Conservation (phyloP, 2,113 vertebrate species). For the Platysternon megacephalum region DNA sequence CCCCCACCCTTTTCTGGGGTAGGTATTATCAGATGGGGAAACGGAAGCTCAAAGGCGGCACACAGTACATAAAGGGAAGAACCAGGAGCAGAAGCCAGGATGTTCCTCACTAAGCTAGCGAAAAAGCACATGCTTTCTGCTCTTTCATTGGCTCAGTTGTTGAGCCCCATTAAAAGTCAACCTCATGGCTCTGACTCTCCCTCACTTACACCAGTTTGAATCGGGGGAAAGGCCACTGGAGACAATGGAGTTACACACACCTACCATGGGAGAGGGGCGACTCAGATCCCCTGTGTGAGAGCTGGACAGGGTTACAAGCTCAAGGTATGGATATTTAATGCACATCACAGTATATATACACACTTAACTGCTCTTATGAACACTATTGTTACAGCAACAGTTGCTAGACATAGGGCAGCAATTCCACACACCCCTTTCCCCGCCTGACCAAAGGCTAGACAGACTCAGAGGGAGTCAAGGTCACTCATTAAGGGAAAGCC, state of each 20-base stretch:
- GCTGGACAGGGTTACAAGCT: not conserved
- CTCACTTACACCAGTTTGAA: not conserved
- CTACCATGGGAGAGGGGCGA: not conserved
- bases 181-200: not conserved
- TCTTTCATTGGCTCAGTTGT: not conserved
- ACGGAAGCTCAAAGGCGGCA: not conserved
- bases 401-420: not conserved
- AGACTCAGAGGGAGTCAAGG: not conserved
- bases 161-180: not conserved
- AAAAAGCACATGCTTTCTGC: not conserved
- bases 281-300: not conserved
- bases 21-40: not conserved
- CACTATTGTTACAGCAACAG: not conserved
- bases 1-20: not conserved
- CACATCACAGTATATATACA: not conserved
- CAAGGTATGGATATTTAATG: not conserved
- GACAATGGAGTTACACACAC: not conserved
- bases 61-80: not conserved
- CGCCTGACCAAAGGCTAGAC: not conserved
- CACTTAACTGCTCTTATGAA: not conserved
- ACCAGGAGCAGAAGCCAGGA: not conserved
- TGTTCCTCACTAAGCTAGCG: not conserved
- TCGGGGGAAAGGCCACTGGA: not conserved
- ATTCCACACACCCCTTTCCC: not conserved
- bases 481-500: not conserved